Base-by-base conservation (phyloP, 2,888 invertebrate genomes). In the Zygaena filipendulae region DNA sequence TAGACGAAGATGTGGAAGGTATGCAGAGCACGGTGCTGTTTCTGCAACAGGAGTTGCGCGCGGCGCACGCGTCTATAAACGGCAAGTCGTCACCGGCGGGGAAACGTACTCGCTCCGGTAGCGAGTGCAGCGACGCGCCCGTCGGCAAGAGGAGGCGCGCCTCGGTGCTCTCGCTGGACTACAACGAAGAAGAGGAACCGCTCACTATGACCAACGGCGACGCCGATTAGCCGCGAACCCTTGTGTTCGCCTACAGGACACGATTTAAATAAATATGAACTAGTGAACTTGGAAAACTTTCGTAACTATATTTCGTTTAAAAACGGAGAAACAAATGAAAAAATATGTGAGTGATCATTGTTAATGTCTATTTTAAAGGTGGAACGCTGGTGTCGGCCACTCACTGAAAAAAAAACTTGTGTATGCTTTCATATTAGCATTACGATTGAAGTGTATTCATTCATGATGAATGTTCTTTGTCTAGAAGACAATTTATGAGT, bases 21-120 rank as follows among this genome's bases (percentile, higher is more conserved):
- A 95, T 98, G 95, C 97, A 97, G 81, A 94, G 95, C 59, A 97
- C 97, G 38, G 96, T 97, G 55, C 84, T 93, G 66, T 92, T 92
- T 71, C 82, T 97, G 35, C 97, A 97, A 58, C 93, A 95, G 62
- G 95, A 97, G 70, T 75, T 97, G 35, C 87, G 93, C 33, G 92
- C 93, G 48, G 84, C 91, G 7, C 79, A 77, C 34, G 70, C 77
- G 18, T 57, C 61, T 2, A 66, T 75, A 36, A 81, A 80, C 44
- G 75, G 79, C 29, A 45, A 53, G 21, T 37, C 59, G 2, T 48
- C 67, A 9, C 61, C 69, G 13, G 54, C 60, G 6, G 79, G 75
- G 36, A 81, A 79, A 52, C 66, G 77, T 38, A 51, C 68, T 11
- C 71, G 71, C 48, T 72, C 70, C 3, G 69, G 66, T 49, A 64